Percentiles rank a stretch among this genome's conserved stretches.
These are phyloP conservation scores for Hippolais icterina DNA, from an alignment of 2,113 vertebrate genomes.

Conservation along the genomic window DNA sequence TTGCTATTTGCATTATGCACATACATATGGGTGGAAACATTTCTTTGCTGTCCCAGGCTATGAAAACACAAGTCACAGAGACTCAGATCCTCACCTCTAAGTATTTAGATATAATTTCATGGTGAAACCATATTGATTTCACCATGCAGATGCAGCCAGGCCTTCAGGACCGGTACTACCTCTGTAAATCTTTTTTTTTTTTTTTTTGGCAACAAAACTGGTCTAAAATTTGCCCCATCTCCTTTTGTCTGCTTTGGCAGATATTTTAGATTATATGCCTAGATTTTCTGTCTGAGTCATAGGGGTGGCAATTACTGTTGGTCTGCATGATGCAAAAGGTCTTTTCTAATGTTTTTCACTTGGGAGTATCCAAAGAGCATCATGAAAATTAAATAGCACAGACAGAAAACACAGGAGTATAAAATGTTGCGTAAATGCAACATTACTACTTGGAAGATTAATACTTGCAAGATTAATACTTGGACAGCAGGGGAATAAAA, in stretches of 20 bases:
- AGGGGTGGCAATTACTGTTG: not conserved
- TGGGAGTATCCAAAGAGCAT: not conserved
- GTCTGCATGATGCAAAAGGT: not conserved
- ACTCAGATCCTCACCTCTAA: not conserved
- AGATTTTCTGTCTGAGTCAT: not conserved
- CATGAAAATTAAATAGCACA: not conserved
- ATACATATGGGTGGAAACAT: not conserved
- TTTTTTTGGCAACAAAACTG: not conserved
- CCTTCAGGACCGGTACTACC: not conserved
- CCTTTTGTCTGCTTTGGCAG: not conserved
- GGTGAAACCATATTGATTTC: not conserved
- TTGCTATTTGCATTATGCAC: not conserved
- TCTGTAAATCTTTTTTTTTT: too few species aligned
- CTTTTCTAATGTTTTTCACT: not conserved
- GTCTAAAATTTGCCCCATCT: not conserved
- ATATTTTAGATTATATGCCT: not conserved
- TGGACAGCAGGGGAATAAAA: not conserved
- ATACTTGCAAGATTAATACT: not conserved
- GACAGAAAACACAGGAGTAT: not conserved
- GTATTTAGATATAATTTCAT: not conserved
- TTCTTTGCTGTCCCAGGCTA: not conserved
- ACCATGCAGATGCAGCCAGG: rapidly evolving
- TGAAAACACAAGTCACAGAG: not conserved
- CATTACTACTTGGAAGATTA: too few species aligned
- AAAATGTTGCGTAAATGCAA: not conserved